Evolutionary conservation across 1,140 invertebrate species (phyloP).

Genomic region (Chlorops oryzae): DNA sequence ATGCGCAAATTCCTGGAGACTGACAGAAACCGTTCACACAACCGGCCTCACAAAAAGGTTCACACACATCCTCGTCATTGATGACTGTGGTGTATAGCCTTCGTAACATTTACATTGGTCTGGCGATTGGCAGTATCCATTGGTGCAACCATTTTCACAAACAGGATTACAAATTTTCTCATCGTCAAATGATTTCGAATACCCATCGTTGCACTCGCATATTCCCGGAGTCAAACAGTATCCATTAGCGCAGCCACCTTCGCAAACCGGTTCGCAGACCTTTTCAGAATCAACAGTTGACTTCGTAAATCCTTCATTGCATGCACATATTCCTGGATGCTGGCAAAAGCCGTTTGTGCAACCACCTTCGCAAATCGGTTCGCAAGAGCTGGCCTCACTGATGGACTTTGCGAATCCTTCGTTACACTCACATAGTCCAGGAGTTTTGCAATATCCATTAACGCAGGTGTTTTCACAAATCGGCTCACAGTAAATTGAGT

Average conservation of each 20-base stretch:
- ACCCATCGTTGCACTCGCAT: conserved; percentile 29
- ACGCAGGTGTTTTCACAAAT: no score
- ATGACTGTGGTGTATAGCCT: conserved; percentile 47
- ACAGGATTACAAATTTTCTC: conserved; percentile 46
- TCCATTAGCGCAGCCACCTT: conserved; percentile 45
- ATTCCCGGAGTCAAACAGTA: conserved; percentile 30
- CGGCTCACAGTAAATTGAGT: no score
- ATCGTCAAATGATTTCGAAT: background rate
- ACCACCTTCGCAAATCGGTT: conserved; percentile 33
- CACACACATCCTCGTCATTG: no score
- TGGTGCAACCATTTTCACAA: conserved; percentile 30
- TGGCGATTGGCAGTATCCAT: conserved; percentile 49
- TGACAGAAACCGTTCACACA: no score
- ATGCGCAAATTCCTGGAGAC: background rate
- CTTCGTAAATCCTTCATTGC: conserved; percentile 3
- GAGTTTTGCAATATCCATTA: no score
- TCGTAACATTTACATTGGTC: conserved; percentile 54
- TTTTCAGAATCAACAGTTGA: background rate
- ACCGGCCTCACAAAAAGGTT: no score
- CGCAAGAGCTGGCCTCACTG: conserved; percentile 33
- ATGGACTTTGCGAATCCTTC: no score
- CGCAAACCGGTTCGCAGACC: conserved; percentile 11
- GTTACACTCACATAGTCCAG: no score
- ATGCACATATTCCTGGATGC: conserved; percentile 26
- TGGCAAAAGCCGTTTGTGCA: conserved; percentile 48